Evolutionary conservation across 2,113 vertebrate species (phyloP).

Genomic region (Morone saxatilis): DNA sequence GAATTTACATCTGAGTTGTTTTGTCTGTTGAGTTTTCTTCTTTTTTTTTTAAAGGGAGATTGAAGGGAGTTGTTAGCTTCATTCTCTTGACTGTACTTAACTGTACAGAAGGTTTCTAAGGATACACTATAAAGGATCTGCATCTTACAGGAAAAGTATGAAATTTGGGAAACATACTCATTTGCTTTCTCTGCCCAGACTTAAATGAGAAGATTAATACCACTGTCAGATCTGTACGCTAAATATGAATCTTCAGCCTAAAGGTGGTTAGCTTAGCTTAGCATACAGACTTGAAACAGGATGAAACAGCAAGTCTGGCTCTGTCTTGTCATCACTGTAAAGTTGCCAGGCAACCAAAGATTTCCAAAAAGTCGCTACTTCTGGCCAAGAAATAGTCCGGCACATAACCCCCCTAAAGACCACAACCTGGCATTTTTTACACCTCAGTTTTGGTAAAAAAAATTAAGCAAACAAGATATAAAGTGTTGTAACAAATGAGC

Average conservation of each 20-base stretch:
- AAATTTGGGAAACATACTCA: not conserved
- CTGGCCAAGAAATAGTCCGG: not conserved
- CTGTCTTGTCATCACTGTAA: not conserved
- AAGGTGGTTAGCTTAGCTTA: slow-evolving; percentile 1
- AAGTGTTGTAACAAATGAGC: not conserved
- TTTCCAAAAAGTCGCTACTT: not conserved
- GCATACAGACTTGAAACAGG: not conserved
- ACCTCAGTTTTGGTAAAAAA: not conserved
- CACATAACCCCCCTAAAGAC: not conserved
- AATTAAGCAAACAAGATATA: not conserved
- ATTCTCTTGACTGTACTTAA: not conserved
- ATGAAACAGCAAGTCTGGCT: not conserved
- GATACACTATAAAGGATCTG: too few relatives aligned
- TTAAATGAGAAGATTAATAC: not conserved
- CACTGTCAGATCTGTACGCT: not conserved
- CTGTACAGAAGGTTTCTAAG: not conserved
- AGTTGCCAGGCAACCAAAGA: not conserved
- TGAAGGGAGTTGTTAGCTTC: not conserved
- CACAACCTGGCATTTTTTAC: not conserved
- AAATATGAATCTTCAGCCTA: not conserved
- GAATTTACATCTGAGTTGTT: not conserved
- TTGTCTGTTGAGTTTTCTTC: not conserved
- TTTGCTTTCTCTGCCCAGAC: not conserved
- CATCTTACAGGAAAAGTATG: not conserved
- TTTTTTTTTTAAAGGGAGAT: not conserved